Percentiles rank a stretch among this genome's conserved stretches.
phyloP scores from a whole-genome alignment of 2,888 invertebrate genomes.

The Andricus curvator region DNA sequence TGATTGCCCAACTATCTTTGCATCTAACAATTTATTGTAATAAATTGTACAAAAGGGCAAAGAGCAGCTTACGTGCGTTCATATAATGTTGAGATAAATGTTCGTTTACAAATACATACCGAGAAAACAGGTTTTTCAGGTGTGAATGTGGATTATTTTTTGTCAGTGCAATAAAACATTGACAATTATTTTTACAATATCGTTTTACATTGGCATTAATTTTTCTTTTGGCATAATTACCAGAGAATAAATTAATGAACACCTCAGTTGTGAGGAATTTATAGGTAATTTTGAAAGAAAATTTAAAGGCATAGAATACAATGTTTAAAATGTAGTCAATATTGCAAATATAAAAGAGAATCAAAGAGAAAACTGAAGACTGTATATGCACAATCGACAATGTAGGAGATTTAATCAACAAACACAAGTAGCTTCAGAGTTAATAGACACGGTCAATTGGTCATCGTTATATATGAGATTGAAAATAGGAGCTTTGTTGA shows the following conservation, averaged over 20 bases:
- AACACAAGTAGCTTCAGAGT: background rate
- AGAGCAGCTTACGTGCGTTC: background rate
- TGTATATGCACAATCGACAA: background rate
- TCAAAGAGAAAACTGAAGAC: background rate
- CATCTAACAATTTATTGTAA: slow-evolving; percentile 21
- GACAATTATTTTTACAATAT: too few relatives aligned
- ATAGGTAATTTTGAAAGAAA: background rate
- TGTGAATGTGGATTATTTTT: too few relatives aligned
- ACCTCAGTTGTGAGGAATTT: background rate
- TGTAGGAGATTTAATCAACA: background rate
- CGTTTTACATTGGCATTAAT: background rate
- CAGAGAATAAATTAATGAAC: background rate
- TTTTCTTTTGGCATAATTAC: background rate
- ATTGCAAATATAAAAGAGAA: background rate
- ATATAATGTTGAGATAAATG: background rate
- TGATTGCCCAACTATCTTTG: slow-evolving; percentile 25
- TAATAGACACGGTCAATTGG: slow-evolving; percentile 7
- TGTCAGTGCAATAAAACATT: too few relatives aligned
- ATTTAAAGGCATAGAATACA: background rate
- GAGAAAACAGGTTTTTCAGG: too few relatives aligned
- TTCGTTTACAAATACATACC: too few relatives aligned
- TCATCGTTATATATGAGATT: background rate
- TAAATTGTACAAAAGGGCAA: slow-evolving; percentile 17
- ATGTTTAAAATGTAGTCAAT: background rate
- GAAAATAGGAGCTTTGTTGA: too few relatives aligned